phyloP scores from a whole-genome alignment of 2,888 invertebrate species.

The Tachystola acroxantha region DNA sequence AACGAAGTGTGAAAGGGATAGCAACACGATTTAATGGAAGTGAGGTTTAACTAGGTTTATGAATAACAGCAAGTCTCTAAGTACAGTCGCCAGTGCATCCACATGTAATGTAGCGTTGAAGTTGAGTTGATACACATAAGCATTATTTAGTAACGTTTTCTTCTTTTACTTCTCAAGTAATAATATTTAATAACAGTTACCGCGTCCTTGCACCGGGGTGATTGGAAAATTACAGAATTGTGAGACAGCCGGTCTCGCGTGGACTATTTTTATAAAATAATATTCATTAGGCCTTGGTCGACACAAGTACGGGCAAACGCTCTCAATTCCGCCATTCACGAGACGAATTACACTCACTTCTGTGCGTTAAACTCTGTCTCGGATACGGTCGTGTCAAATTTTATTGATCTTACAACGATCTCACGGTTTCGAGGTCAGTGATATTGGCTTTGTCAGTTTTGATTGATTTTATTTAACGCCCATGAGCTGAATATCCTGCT shows the following conservation, averaged over 20 bases:
- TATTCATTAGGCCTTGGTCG: slow-evolving; percentile 41
- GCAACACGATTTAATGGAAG: too few relatives aligned
- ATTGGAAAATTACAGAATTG: slow-evolving; percentile 25
- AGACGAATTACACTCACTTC: slow-evolving; percentile 41
- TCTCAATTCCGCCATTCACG: slow-evolving; percentile 66
- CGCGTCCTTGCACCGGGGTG: slow-evolving; percentile 18
- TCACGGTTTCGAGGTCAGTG: slow-evolving; percentile 28
- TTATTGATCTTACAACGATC: slow-evolving; percentile 22
- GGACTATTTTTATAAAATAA: slow-evolving; percentile 31
- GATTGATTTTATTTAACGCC: slow-evolving; percentile 1
- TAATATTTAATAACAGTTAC: slow-evolving; percentile 6
- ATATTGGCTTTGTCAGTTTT: slow-evolving; percentile 20
- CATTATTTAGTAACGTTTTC: too few relatives aligned
- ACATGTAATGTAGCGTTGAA: too few relatives aligned
- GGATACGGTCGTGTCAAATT: slow-evolving; percentile 12
- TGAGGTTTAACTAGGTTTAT: too few relatives aligned
- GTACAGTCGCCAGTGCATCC: too few relatives aligned
- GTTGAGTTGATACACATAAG: too few relatives aligned
- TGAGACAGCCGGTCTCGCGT: slow-evolving; percentile 20
- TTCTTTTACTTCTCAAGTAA: too few relatives aligned
- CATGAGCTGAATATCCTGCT: slow-evolving; percentile 2
- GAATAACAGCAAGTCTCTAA: too few relatives aligned
- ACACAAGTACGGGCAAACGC: slow-evolving; percentile 26
- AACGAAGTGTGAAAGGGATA: too few relatives aligned
- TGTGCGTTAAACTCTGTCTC: slow-evolving; percentile 16